These are phyloP conservation scores for Ectobius pallidus DNA, from an alignment of 2,888 invertebrate genomes.

Conservation along the genomic window DNA sequence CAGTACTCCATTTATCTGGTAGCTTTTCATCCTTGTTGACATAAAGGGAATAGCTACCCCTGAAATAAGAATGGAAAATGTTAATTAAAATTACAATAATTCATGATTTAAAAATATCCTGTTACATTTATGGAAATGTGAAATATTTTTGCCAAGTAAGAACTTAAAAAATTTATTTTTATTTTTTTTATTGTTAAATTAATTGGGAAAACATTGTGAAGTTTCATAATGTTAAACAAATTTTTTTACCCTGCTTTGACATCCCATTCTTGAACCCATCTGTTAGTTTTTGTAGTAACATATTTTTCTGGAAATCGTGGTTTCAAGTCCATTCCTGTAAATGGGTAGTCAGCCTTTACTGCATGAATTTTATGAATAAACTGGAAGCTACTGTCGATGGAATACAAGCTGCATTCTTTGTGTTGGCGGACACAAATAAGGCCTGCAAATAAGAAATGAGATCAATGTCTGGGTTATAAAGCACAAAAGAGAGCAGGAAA, in stretches of 20 bases:
- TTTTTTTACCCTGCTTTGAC: background rate
- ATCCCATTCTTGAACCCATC: background rate
- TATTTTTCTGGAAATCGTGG: background rate
- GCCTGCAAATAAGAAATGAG: too few species aligned
- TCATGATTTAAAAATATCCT: background rate
- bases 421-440: background rate
- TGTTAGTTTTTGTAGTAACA: background rate
- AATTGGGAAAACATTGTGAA: too few species aligned
- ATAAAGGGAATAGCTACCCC: background rate
- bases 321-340: background rate
- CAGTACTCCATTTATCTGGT: slow-evolving; percentile 3
- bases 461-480: too few species aligned
- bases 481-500: too few species aligned
- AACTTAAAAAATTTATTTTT: background rate
- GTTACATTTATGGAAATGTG: background rate
- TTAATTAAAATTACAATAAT: background rate
- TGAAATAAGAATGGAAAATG: background rate
- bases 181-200: background rate
- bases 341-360: background rate
- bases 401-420: background rate
- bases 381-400: background rate
- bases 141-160: background rate
- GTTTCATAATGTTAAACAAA: background rate
- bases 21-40: background rate
- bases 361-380: background rate